These are phyloP conservation scores for Apteryx owenii DNA, from an alignment of 2,113 vertebrate genomes.

Conservation along the genomic window DNA sequence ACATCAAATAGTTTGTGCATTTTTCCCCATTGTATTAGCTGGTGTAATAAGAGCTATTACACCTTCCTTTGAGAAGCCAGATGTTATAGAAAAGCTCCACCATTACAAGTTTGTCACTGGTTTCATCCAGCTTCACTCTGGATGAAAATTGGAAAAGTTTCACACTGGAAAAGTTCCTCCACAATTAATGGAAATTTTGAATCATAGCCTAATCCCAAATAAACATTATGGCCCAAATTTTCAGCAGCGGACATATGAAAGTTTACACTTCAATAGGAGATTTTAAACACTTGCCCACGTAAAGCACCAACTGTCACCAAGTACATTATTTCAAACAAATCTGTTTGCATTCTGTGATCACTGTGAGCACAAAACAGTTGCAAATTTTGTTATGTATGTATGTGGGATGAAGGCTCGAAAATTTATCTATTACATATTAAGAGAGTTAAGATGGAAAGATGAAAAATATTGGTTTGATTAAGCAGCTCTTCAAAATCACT, in stretches of 20 bases:
- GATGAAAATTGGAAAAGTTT: not conserved
- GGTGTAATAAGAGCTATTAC: not conserved
- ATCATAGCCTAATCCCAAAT: not conserved
- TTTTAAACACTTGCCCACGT: not conserved
- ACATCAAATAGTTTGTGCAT: not conserved
- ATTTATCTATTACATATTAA: not conserved
- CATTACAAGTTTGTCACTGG: not conserved
- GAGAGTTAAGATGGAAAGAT: slow-evolving; percentile 25
- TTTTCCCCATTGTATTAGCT: not conserved
- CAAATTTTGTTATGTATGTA: not conserved
- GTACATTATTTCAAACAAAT: not conserved
- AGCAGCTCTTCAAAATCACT: slow-evolving; percentile 64
- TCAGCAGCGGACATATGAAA: not conserved
- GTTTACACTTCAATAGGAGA: not conserved
- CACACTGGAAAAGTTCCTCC: not conserved
- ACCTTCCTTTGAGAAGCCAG: not conserved
- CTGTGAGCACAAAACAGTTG: not conserved
- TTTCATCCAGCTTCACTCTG: not conserved
- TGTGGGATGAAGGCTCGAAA: slow-evolving; percentile 14
- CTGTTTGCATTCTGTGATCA: not conserved
- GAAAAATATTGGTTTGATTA: slow-evolving; percentile 62
- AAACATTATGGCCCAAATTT: not conserved
- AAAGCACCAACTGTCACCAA: not conserved
- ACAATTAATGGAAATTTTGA: not conserved
- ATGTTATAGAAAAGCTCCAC: not conserved